Percentiles rank a stretch among this genome's conserved stretches.
These are phyloP conservation scores for Himantopus leucocephalus DNA, from an alignment of 2,113 vertebrate genomes.

Conservation along the genomic window DNA sequence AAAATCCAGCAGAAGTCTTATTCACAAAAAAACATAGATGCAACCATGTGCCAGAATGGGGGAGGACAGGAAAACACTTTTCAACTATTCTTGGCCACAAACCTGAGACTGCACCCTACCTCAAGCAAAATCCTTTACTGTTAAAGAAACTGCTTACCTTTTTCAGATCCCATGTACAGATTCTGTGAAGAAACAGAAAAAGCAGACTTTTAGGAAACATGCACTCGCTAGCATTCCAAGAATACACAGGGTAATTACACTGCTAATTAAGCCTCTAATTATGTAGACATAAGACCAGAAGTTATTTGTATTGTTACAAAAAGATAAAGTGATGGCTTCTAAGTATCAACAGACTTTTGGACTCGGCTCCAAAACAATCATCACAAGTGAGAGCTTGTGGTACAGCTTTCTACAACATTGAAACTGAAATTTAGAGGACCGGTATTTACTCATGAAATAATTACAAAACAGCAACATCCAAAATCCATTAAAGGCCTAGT, in stretches of 20 bases:
- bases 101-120: not conserved
- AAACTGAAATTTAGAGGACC: not conserved
- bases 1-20: not conserved
- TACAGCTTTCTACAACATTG: not conserved
- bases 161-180: conserved; percentile 93
- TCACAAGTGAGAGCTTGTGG: not conserved
- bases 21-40: not conserved
- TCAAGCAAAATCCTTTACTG: not conserved
- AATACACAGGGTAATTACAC: not conserved
- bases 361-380: not conserved
- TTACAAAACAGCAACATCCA: not conserved
- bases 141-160: conserved; percentile 76
- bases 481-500: not conserved
- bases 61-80: not conserved
- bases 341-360: not conserved
- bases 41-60: not conserved
- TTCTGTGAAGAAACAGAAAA: conserved; percentile 77
- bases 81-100: not conserved
- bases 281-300: not conserved
- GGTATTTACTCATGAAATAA: not conserved
- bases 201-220: not conserved
- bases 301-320: not conserved
- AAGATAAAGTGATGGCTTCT: not conserved
- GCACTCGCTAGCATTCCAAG: not conserved
- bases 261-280: not conserved